A percentile compares a stretch with the other conserved stretches of the same genome.
These are phyloP conservation scores for Falcunculus frontatus DNA, from an alignment of 2,113 vertebrate genomes.

Conservation along the genomic window DNA sequence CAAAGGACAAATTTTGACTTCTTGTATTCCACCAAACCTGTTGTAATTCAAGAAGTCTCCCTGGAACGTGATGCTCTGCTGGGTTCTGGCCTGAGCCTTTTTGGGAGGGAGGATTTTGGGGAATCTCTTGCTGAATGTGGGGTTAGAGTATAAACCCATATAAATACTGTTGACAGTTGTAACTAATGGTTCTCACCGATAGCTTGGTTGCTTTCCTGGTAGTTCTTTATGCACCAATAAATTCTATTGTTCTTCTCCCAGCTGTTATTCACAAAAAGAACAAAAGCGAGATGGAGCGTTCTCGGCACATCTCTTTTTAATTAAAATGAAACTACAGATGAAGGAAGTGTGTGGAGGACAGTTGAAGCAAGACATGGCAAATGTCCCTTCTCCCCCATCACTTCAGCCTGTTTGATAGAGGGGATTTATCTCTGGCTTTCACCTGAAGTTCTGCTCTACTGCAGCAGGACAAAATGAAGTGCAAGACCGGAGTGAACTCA, in stretches of 20 bases:
- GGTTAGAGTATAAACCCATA: not conserved
- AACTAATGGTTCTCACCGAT: conserved; percentile 46
- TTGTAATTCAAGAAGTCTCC: not conserved
- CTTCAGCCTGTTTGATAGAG: not conserved
- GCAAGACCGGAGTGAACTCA: not conserved
- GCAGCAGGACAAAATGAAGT: not conserved
- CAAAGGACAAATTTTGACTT: not conserved
- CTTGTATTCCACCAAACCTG: not conserved
- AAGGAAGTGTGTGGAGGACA: not conserved
- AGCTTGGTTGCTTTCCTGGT: conserved; percentile 38
- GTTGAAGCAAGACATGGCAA: not conserved
- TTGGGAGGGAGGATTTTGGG: not conserved
- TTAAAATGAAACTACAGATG: not conserved
- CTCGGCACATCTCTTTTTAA: conserved; percentile 24
- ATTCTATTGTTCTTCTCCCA: conserved; percentile 42
- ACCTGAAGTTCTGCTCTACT: not conserved
- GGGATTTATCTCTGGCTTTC: not conserved
- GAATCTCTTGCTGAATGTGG: not conserved
- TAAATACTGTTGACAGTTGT: conserved; percentile 21
- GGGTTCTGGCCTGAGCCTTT: not conserved
- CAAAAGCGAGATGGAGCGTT: not conserved
- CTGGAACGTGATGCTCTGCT: not conserved
- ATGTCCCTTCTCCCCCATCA: not conserved
- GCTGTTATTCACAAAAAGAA: conserved; percentile 55
- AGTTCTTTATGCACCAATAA: conserved; percentile 61